These are phyloP conservation scores for Papio anubis DNA, from an alignment of 2,113 vertebrate genomes.

Conservation along the genomic window DNA sequence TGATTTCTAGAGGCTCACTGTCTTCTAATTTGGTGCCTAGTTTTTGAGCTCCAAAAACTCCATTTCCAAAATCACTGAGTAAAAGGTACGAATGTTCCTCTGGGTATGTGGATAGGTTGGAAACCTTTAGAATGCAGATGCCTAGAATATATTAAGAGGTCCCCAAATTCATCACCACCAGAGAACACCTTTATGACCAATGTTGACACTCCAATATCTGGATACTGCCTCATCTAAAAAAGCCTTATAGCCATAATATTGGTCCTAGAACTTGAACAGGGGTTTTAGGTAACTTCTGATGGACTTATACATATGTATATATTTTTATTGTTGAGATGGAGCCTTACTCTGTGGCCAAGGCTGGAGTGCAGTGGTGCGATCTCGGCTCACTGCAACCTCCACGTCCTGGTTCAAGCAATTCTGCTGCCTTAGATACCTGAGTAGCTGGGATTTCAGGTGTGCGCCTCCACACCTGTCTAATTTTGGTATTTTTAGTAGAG, in stretches of 20 bases:
- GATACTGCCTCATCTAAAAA: neutral
- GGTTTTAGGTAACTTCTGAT: neutral
- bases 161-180: neutral
- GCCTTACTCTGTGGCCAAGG: too few relatives aligned
- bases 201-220: neutral
- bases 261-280: neutral
- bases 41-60: neutral
- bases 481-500: too few relatives aligned
- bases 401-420: too few relatives aligned
- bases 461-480: too few relatives aligned
- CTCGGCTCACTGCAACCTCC: too few relatives aligned
- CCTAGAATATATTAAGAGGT: neutral
- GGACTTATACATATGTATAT: neutral
- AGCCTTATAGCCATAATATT: neutral
- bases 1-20: neutral
- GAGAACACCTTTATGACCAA: neutral
- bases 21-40: neutral
- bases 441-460: too few relatives aligned
- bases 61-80: neutral
- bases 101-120: neutral
- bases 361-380: too few relatives aligned
- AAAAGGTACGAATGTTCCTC: neutral
- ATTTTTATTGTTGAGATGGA: too few relatives aligned
- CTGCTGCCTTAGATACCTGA: too few relatives aligned
- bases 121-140: neutral